These are phyloP conservation scores for Drosophila colorata DNA, from an alignment of 2,888 invertebrate species.

Conservation along the genomic window DNA sequence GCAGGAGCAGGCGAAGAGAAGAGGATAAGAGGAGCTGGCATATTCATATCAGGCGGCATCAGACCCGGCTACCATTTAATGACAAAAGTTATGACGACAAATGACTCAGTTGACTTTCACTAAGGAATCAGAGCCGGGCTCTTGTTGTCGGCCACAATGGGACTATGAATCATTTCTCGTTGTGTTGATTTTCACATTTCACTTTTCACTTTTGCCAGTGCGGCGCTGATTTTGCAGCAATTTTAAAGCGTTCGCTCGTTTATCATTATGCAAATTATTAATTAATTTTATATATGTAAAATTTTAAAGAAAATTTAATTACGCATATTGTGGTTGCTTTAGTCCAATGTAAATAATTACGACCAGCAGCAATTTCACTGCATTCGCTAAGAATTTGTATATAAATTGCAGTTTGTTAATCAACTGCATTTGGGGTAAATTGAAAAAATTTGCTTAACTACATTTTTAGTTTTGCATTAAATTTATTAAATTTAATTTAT, in stretches of 20 bases:
- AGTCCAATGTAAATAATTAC: slow-evolving; percentile 46
- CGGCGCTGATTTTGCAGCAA: slow-evolving; percentile 39
- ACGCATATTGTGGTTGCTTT: slow-evolving; percentile 47
- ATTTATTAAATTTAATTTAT: slow-evolving; percentile 31
- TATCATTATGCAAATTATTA: slow-evolving; percentile 72
- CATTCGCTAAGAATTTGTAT: slow-evolving; percentile 33
- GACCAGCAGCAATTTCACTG: slow-evolving; percentile 33
- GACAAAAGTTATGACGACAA: slow-evolving; percentile 79
- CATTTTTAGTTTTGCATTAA: slow-evolving; percentile 8
- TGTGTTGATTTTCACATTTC: slow-evolving; percentile 29
- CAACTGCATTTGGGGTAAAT: slow-evolving; percentile 68
- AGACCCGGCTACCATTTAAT: slow-evolving; percentile 54
- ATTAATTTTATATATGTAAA: slow-evolving; percentile 53
- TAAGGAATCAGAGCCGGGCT: slow-evolving; percentile 62
- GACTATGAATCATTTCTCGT: slow-evolving; percentile 69
- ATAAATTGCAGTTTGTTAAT: slow-evolving; percentile 72
- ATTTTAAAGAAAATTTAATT: slow-evolving; percentile 22
- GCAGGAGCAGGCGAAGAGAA: neutral
- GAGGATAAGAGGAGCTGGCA: neutral
- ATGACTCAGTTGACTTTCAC: slow-evolving; percentile 77
- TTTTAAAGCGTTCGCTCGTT: slow-evolving; percentile 47
- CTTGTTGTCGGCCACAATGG: slow-evolving; percentile 49
- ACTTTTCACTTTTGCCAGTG: slow-evolving; percentile 36
- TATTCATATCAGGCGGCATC: slow-evolving; percentile 19
- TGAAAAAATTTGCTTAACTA: slow-evolving; percentile 30